Evolutionary conservation across 2,113 vertebrate species (phyloP), one percentile per base, ranked within the genome.

Genomic region (Stomatorhinus ivindoensis): DNA sequence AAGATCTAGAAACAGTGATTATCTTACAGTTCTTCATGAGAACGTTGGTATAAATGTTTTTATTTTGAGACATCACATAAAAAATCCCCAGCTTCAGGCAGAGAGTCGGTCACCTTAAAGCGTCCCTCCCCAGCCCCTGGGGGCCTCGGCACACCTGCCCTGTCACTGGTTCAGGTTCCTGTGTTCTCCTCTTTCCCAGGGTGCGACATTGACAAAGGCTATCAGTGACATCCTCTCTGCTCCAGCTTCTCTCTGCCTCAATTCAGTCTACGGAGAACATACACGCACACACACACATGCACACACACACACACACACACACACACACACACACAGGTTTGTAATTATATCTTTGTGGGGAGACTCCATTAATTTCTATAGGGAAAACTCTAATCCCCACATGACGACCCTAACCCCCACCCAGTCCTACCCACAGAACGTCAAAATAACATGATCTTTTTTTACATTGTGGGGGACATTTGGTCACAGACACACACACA

Each of bases 251-350:
- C 42, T 82, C 73, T 82, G 55, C 44, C 87, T 58, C 39, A 39
- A 46, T 47, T 65, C 31, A 24, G 24, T n/a, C 50, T 35, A 11
- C 42, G 11, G 39, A 47, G 42, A 89, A 89, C 69, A 89, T 5
- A 89, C 24, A 82, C n/a, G 42, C 65, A 53, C 65, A 89, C 88
- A 82, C 46, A 89, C 61, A 89, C 47, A 88, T 65, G 51, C 61
- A 50, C 47, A 53, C 69, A 83, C 27, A 50, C 73, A 65, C 55
- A 88, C 58, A 69, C 55, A 88, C 39, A 73, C 61, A 88, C 5
- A 84, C 8, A 21, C n/a, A 24, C 31, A 65, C 15, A 51, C 44
- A 31, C 31, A 44, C 35, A 88, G 13, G 48, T 50, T 50, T 50
- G 13, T 50, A 50, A 50, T 50, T 50, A 50, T 53, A 53, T 53